phyloP scores from a whole-genome alignment of 2,113 vertebrate species.

The Fregetta grallaria region DNA sequence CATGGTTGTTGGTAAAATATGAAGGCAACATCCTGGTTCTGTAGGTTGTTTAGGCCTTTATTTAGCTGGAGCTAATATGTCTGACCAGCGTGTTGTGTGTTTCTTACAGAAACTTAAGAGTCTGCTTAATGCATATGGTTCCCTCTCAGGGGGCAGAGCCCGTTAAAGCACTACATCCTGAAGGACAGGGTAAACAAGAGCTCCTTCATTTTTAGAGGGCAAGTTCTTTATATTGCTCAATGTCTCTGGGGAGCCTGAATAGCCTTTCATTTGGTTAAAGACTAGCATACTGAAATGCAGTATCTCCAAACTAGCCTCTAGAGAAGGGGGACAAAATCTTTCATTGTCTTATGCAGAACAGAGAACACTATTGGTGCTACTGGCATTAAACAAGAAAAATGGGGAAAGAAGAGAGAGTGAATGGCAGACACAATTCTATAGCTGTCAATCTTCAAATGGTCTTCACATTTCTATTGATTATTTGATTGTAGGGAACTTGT shows the following conservation, averaged over 20 bases:
- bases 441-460: neutral
- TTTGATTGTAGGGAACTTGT: neutral
- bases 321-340: neutral
- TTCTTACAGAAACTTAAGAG: conserved; percentile 34
- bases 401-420: neutral
- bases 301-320: neutral
- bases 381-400: neutral
- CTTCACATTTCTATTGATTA: neutral
- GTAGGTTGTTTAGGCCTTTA: neutral
- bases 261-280: neutral
- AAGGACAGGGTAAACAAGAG: neutral
- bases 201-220: conserved; percentile 7
- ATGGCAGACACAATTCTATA: neutral
- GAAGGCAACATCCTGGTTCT: neutral
- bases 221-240: neutral
- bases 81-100: neutral
- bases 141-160: neutral
- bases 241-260: neutral
- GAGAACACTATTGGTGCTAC: neutral
- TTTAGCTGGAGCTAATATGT: conserved; percentile 6
- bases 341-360: neutral
- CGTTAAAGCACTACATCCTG: neutral
- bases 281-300: neutral
- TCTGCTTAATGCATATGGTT: neutral
- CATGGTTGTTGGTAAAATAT: neutral